Base-by-base conservation (phyloP, 1,140 invertebrate genomes). In the Lordiphosa collinella region DNA sequence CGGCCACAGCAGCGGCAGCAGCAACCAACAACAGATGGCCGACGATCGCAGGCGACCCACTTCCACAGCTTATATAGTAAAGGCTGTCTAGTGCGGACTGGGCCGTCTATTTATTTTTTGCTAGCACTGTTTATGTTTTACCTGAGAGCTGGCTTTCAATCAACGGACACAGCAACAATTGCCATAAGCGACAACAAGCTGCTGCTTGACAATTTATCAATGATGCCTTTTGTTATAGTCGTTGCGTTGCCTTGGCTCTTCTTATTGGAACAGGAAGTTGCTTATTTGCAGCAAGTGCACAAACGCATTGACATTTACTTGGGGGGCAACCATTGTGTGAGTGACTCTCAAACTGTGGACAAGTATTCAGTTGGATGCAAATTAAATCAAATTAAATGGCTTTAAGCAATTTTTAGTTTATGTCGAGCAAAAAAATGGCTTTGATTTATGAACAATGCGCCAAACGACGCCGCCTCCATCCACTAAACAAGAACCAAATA, bases 121-220 rank as follows among this genome's bases (percentile, higher is more conserved):
- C 55, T 71, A 49, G 54, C 71, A 76, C 66, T 82, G 54, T 82
- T 63, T 74, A 64, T 69, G 44, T 11, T 67, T 76, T 82, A 76
- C 75, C 76, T 82, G 71, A 25, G 22, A 44, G 41, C 41, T 57
- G 18, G 65, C 64, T 68, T 68, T 69, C 65, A 68, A 69, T 69
- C 65, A 68, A 68, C 65, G 35, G 50, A 22, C 38, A 16, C 54
- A 56, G 31, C 59, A 66, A 71, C 76, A 82, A 72, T 68, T 67
- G 61, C 70, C 47, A 52, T 46, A 11, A 35, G 31, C 67, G 67
- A 47, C 43, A 67, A 36, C 59, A 58, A 52, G 73, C 72, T 68
- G 78, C 78, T 72, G 76, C 76, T 82, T 84, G 68, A 84, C 78
- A 84, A 85, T 84, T 84, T 84, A 82, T 82, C 76, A 82, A 76